These are phyloP conservation scores for Mandrillus leucophaeus DNA, from an alignment of 2,113 vertebrate genomes.

Conservation along the genomic window DNA sequence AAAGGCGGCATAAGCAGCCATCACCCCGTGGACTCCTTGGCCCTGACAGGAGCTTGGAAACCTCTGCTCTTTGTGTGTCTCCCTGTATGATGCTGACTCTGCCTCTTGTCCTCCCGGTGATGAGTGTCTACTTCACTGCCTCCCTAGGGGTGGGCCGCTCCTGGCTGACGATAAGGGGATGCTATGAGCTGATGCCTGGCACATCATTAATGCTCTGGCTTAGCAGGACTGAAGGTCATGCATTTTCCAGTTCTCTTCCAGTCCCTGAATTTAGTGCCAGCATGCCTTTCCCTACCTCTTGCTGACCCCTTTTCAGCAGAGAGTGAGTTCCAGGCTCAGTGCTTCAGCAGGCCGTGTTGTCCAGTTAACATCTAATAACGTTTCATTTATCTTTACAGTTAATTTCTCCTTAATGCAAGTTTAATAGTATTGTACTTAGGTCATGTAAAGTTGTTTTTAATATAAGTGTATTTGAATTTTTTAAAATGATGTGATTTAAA, in stretches of 20 bases:
- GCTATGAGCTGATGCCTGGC: not conserved
- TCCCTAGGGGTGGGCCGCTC: not conserved
- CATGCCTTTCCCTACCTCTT: not conserved
- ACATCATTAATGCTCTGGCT: not conserved
- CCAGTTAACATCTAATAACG: not conserved
- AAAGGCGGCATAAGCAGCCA: not conserved
- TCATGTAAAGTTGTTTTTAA: not conserved
- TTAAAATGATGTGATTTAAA: not conserved
- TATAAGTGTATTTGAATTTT: not conserved
- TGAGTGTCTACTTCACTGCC: not conserved
- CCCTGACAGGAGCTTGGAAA: not conserved
- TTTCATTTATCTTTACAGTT: not conserved
- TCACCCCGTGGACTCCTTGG: not conserved
- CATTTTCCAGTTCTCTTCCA: not conserved
- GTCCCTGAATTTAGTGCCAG: not conserved
- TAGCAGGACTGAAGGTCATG: not conserved
- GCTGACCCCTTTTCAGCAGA: not conserved
- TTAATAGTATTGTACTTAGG: not conserved
- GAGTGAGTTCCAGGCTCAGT: not conserved
- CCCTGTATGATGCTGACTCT: not conserved
- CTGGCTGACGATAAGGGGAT: not conserved
- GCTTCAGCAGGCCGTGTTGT: not conserved
- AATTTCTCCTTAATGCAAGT: not conserved
- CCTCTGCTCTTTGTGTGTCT: not conserved
- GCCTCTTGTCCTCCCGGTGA: not conserved